A percentile compares a stretch with the other conserved stretches of the same genome.
phyloP scores from a whole-genome alignment of 2,113 vertebrate genomes.

The Eretmochelys imbricata region DNA sequence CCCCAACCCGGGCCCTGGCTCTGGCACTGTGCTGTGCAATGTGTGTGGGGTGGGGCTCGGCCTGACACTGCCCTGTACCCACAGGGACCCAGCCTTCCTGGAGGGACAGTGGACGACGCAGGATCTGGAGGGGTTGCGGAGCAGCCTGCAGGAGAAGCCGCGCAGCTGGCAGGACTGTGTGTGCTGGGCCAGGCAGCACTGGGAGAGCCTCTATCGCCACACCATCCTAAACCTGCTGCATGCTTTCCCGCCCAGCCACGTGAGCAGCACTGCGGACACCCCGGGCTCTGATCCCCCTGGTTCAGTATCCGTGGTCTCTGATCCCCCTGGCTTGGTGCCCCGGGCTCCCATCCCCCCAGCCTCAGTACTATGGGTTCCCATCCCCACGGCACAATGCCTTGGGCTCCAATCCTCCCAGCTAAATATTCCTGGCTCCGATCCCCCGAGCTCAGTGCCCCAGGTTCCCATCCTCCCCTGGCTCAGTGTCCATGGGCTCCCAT shows the following conservation, averaged over 20 bases:
- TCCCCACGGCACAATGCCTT: too few relatives aligned
- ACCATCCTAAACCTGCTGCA: slow-evolving; percentile 81
- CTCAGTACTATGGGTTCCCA: too few relatives aligned
- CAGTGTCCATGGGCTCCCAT: too few relatives aligned
- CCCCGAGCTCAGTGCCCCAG: too few relatives aligned
- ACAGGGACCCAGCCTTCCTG: slow-evolving; percentile 77
- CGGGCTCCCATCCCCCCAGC: too few relatives aligned
- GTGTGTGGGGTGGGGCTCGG: not conserved
- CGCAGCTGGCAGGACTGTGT: slow-evolving; percentile 81
- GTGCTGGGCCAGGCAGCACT: slow-evolving; percentile 80
- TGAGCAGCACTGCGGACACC: slow-evolving; percentile 15
- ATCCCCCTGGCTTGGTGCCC: not conserved
- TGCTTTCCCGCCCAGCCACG: slow-evolving; percentile 76
- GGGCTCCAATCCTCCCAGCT: too few relatives aligned
- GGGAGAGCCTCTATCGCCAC: slow-evolving; percentile 82
- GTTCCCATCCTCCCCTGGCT: too few relatives aligned
- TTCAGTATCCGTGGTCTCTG: not conserved
- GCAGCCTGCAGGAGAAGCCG: slow-evolving; percentile 72
- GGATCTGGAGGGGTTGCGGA: slow-evolving; percentile 72
- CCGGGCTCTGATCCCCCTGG: fast-evolving
- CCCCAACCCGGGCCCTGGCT: not conserved
- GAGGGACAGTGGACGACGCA: slow-evolving; percentile 76
- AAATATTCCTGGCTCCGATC: too few relatives aligned
- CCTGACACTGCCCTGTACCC: not conserved
- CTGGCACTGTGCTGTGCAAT: not conserved